A percentile compares a stretch with the other conserved stretches of the same genome.
These are phyloP conservation scores for Beroe forskalii DNA, from an alignment of 37 sponge, comb jelly and placozoan species.

Conservation along the genomic window DNA sequence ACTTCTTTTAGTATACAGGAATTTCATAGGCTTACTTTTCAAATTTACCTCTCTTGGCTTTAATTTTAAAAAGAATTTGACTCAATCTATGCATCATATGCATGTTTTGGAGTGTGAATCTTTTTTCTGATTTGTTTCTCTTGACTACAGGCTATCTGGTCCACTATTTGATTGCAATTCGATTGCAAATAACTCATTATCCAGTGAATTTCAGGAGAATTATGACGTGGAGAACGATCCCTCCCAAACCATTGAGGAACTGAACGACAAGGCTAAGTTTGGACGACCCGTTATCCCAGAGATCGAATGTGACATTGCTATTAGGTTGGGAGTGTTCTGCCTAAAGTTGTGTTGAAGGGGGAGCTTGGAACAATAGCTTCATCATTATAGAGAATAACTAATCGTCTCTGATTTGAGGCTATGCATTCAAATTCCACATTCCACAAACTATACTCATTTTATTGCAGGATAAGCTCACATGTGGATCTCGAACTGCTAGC, in stretches of 20 bases:
- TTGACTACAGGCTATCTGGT: not conserved
- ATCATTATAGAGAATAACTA: too few species aligned
- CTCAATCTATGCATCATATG: too few species aligned
- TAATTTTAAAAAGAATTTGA: too few species aligned
- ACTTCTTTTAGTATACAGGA: not conserved
- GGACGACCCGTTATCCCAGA: not conserved
- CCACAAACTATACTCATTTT: not conserved
- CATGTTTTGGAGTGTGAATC: too few species aligned
- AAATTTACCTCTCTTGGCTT: too few species aligned
- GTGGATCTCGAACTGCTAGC: not conserved
- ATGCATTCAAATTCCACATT: too few species aligned
- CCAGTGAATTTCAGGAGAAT: too few species aligned
- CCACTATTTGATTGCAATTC: not conserved
- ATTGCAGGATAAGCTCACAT: not conserved
- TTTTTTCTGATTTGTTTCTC: too few species aligned
- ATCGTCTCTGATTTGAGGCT: too few species aligned
- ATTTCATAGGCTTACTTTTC: not conserved
- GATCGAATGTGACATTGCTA: slow-evolving; percentile 25
- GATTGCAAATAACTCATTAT: not conserved
- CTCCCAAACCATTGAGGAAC: not conserved
- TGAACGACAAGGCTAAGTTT: not conserved
- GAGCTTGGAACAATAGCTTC: too few species aligned
- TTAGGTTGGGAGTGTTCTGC: slow-evolving; percentile 4
- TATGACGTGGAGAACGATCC: slow-evolving; percentile 39
- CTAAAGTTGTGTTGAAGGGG: too few species aligned